phyloP scores from a whole-genome alignment of 2,888 invertebrate genomes.

The Leptopterna dolabrata region DNA sequence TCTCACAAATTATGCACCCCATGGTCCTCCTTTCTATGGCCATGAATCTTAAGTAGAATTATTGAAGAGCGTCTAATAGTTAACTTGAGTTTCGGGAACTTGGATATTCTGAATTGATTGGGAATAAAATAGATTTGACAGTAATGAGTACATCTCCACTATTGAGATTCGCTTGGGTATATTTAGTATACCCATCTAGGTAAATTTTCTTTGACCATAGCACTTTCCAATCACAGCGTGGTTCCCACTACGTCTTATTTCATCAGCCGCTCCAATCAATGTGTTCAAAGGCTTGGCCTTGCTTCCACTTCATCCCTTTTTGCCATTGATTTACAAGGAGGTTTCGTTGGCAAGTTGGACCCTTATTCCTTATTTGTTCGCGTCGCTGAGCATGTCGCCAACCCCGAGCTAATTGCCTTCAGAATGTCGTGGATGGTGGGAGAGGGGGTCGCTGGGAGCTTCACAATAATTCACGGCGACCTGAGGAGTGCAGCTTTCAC shows the following conservation, averaged over 20 bases:
- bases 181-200: too few relatives aligned
- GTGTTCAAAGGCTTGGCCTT: neutral
- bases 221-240: too few relatives aligned
- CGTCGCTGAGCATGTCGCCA: constrained; percentile 6
- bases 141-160: too few relatives aligned
- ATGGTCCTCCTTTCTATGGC: neutral
- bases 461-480: neutral
- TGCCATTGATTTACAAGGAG: constrained; percentile 7
- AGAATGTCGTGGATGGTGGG: neutral
- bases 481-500: neutral
- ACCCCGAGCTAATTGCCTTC: constrained; percentile 10
- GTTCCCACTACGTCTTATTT: too few relatives aligned
- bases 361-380: constrained; percentile 7
- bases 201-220: too few relatives aligned
- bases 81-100: neutral
- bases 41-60: neutral
- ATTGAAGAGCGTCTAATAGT: neutral
- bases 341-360: neutral
- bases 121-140: too few relatives aligned
- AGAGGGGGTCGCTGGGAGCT: neutral
- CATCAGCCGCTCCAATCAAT: neutral
- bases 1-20: constrained; percentile 16
- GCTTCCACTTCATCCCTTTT: neutral
- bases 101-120: too few relatives aligned
- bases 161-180: too few relatives aligned